These are phyloP conservation scores for Macrostomum lignano DNA, from an alignment of 1,140 invertebrate genomes.

Conservation along the genomic window DNA sequence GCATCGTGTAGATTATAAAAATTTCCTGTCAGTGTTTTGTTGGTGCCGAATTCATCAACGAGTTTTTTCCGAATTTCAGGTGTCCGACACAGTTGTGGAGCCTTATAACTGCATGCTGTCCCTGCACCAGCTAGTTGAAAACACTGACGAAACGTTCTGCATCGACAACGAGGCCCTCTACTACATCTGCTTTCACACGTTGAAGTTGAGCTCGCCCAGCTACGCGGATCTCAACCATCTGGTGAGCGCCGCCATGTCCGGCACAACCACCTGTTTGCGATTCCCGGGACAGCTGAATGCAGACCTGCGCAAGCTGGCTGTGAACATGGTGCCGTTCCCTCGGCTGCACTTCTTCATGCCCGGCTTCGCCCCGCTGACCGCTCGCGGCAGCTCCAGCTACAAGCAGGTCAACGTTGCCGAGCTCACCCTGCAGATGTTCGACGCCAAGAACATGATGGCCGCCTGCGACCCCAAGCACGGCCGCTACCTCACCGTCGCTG, in stretches of 20 bases:
- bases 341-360: constrained; percentile 49
- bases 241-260: constrained; percentile 38
- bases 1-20: too few relatives aligned
- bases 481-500: constrained; percentile 35
- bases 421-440: constrained; percentile 35
- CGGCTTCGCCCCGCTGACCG: constrained; percentile 40
- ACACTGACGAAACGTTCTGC: constrained; percentile 24
- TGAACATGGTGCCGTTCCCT: constrained; percentile 48
- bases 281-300: constrained; percentile 54
- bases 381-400: constrained; percentile 30
- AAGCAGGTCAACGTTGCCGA: constrained; percentile 30
- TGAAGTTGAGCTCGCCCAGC: constrained; percentile 31
- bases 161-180: constrained; percentile 32
- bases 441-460: constrained; percentile 41
- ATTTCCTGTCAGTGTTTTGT: too few relatives aligned
- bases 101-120: constrained; percentile 28
- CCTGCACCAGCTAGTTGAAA: constrained; percentile 24
- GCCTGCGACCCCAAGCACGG: constrained; percentile 38
- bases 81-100: constrained; percentile 25
- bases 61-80: too few relatives aligned
- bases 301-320: constrained; percentile 41
- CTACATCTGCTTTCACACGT: constrained; percentile 33
- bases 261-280: constrained; percentile 46
- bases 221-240: constrained; percentile 36
- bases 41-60: too few relatives aligned